These are phyloP conservation scores for Sardina pilchardus DNA, from an alignment of 2,113 vertebrate genomes.

Conservation along the genomic window DNA sequence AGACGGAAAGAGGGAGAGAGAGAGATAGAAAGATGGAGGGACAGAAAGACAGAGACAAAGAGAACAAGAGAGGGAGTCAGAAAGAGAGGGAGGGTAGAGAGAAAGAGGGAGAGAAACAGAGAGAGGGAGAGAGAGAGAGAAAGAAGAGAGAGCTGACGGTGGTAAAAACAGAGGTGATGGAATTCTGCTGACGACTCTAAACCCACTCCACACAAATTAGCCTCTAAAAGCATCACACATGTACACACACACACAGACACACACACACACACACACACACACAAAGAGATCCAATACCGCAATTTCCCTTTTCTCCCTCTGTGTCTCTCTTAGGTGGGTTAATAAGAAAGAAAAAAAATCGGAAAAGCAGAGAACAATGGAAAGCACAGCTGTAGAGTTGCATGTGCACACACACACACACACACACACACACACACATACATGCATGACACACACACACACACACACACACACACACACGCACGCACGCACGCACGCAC, in stretches of 20 bases:
- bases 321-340: background rate
- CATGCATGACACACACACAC: background rate
- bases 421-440: background rate
- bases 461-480: background rate
- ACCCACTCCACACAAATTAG: conserved; percentile 1
- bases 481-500: too few relatives aligned
- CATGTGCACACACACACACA: background rate
- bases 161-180: conserved; percentile 15
- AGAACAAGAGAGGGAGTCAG: background rate
- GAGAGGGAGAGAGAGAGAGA: background rate
- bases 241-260: background rate
- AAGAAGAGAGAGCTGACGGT: background rate
- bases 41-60: background rate
- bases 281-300: background rate
- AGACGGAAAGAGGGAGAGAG: background rate
- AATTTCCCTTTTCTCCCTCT: background rate
- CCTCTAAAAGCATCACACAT: background rate
- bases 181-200: conserved; percentile 6
- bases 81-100: background rate
- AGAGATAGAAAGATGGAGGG: conserved; percentile 5
- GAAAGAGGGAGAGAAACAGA: background rate
- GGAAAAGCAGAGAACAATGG: background rate
- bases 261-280: background rate
- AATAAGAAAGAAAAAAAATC: too few relatives aligned
- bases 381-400: background rate